A percentile compares a stretch with the other conserved stretches of the same genome.
phyloP scores from a whole-genome alignment of 2,113 vertebrate genomes.

The Tretioscincus oriximinensis region DNA sequence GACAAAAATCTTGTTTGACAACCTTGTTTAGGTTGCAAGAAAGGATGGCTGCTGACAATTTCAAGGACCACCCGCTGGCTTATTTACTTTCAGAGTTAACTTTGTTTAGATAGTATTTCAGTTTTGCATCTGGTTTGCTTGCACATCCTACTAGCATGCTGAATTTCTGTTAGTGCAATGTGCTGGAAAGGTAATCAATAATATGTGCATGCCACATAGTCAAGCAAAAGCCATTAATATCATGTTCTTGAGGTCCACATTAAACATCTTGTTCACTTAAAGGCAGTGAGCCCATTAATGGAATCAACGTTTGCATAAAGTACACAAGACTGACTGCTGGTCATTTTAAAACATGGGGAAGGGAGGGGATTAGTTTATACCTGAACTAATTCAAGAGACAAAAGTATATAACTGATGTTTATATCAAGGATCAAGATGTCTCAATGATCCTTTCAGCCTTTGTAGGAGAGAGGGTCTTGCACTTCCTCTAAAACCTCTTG shows the following conservation, averaged over 20 bases:
- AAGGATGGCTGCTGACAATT: constrained; percentile 66
- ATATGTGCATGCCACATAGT: constrained; percentile 41
- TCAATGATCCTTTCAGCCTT: neutral
- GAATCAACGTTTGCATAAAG: constrained; percentile 41
- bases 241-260: constrained; percentile 33
- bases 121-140: constrained; percentile 61
- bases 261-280: constrained; percentile 51
- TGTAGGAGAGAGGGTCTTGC: neutral
- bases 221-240: constrained; percentile 42
- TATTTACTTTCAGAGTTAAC: constrained; percentile 69
- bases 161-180: constrained; percentile 39
- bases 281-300: constrained; percentile 43
- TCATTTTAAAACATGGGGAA: neutral
- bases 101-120: constrained; percentile 69
- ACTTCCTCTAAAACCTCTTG: no score
- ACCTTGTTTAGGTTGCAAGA: constrained; percentile 59
- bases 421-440: neutral
- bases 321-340: neutral
- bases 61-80: constrained; percentile 60
- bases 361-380: neutral
- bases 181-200: constrained; percentile 53
- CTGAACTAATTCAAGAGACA: constrained; percentile 19
- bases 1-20: constrained; percentile 68
- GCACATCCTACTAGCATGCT: constrained; percentile 48
- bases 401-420: neutral